phyloP scores from a whole-genome alignment of 2,797 vertebrate genomes.

The Sandelia bainsii region DNA sequence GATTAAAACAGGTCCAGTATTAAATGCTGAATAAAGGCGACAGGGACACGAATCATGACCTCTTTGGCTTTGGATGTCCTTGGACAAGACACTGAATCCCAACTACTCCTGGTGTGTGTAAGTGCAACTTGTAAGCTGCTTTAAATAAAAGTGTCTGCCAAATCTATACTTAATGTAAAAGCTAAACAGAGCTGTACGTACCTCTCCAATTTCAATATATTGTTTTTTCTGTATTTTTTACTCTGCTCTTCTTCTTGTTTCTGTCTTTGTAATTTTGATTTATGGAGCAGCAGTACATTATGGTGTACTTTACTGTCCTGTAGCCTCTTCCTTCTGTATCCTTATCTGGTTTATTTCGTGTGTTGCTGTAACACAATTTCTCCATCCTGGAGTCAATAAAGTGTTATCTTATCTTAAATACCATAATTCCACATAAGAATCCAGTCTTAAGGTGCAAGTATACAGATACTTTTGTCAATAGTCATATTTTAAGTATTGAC shows the following conservation, averaged over 20 bases:
- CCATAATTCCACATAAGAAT: neutral
- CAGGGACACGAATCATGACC: too few species aligned
- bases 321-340: neutral
- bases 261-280: conserved; percentile 3
- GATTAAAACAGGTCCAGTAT: too few species aligned
- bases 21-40: too few species aligned
- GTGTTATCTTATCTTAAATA: neutral
- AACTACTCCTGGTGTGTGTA: too few species aligned
- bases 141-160: too few species aligned
- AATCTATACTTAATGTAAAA: too few species aligned
- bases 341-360: neutral
- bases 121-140: too few species aligned
- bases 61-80: too few species aligned
- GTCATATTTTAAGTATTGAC: neutral
- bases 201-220: neutral
- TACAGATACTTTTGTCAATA: neutral
- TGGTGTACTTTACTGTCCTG: neutral
- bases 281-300: neutral
- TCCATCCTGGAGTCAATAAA: neutral
- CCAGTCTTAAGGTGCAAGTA: neutral
- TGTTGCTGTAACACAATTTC: neutral
- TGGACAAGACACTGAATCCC: too few species aligned
- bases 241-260: neutral
- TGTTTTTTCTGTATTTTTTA: neutral
- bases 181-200: too few species aligned